Percentiles rank a stretch among this genome's conserved stretches.
These are phyloP conservation scores for Drosophila ananassae DNA, from an alignment of 1,140 invertebrate genomes.

Conservation along the genomic window DNA sequence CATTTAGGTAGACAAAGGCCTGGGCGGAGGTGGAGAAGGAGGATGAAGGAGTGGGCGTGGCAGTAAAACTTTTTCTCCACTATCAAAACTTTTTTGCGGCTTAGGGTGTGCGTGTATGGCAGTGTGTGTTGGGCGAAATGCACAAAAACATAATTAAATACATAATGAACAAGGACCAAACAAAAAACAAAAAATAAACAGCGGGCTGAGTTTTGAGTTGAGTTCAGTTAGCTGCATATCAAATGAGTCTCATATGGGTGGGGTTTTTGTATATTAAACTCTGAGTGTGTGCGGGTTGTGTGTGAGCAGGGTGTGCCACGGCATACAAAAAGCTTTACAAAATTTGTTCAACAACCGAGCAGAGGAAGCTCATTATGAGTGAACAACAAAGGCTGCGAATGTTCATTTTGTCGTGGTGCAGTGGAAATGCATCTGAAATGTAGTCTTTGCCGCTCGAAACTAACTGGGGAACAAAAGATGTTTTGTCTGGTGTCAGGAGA, in stretches of 20 bases:
- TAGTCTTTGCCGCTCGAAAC: constrained; percentile 29
- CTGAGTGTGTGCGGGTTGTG: background rate
- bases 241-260: constrained; percentile 43
- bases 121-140: constrained; percentile 54
- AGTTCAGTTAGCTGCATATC: constrained; percentile 35
- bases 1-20: constrained; percentile 47
- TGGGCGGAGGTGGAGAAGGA: background rate
- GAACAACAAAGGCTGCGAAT: constrained; percentile 34
- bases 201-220: constrained; percentile 18
- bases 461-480: constrained; percentile 38
- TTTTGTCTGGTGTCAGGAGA: constrained; percentile 36
- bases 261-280: background rate
- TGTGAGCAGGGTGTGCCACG: background rate
- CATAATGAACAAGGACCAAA: constrained; percentile 71
- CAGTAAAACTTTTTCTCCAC: constrained; percentile 50
- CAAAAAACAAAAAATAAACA: constrained; percentile 64
- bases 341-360: constrained; percentile 51
- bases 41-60: constrained; percentile 2
- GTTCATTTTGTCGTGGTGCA: constrained; percentile 12
- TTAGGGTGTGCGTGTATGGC: constrained; percentile 31
- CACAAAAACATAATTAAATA: constrained; percentile 81
- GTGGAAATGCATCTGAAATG: constrained; percentile 46
- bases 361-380: constrained; percentile 50
- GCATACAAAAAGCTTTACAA: constrained; percentile 31
- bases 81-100: constrained; percentile 64